phyloP scores from a whole-genome alignment of 2,888 invertebrate species.

The Cerceris rybyensis region DNA sequence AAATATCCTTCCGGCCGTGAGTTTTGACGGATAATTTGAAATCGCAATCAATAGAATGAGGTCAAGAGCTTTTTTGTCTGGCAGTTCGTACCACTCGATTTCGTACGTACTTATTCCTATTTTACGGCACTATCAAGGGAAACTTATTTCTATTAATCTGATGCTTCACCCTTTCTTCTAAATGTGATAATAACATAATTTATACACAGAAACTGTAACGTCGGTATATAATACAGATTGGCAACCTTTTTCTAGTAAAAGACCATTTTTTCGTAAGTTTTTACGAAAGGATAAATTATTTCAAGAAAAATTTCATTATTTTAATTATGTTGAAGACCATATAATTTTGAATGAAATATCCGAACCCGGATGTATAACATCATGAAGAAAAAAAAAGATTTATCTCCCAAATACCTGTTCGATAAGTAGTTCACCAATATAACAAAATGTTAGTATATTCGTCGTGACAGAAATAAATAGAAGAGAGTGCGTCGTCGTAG shows the following conservation, averaged over 20 bases:
- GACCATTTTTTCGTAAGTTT: too few species aligned
- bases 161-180: too few species aligned
- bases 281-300: too few species aligned
- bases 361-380: background rate
- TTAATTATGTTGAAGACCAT: too few species aligned
- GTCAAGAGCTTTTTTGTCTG: constrained; percentile 53
- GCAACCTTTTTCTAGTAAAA: too few species aligned
- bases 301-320: too few species aligned
- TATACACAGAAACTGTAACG: too few species aligned
- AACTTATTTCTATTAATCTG: background rate
- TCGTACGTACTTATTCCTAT: constrained; percentile 5
- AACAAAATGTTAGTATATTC: constrained; percentile 56
- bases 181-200: too few species aligned
- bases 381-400: too few species aligned
- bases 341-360: too few species aligned
- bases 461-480: constrained; percentile 9
- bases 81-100: constrained; percentile 33
- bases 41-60: constrained; percentile 64
- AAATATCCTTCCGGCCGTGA: constrained; percentile 70
- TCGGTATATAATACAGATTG: too few species aligned
- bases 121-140: constrained; percentile 14
- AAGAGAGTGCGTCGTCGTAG: too few species aligned
- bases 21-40: constrained; percentile 61
- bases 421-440: constrained; percentile 49
- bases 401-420: constrained; percentile 47